Base-by-base conservation (phyloP, 1,140 invertebrate genomes). In the Solenopsis fugax region DNA sequence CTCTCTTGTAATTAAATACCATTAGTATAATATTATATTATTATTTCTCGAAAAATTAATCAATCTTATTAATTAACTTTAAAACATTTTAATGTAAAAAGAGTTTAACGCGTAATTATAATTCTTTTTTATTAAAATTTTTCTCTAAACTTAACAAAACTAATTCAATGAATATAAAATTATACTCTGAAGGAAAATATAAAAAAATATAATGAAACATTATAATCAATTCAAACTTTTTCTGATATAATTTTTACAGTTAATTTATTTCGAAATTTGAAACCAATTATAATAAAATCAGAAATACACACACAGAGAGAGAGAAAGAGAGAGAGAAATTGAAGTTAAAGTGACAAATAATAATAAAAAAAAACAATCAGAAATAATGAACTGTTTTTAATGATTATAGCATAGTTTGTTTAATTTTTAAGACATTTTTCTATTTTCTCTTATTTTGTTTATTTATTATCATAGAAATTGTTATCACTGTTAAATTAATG, bases 131-230 rank as follows among this genome's bases (percentile, higher is more conserved):
- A 50, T 45, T 34, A 37, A 1, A 21, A 65, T 24, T 10, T 65
- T 37, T 50, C 21, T 24, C 3, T 60, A 60, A 76, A 16, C 37
- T 76, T 24, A 4, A 16, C 13, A 56, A 24, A 16, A 52, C 7
- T 58, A 56, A 37, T 34, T 75, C 18, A 18, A 2, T 45, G 41
- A 58, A 41, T 75, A 58, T 76, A 60, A 76, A 60, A 60, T 60
- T 41, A 16, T 76, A 21, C 41, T 60, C 9, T 24, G 6, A 18
- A 45, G 4, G 9, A 60, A n/a, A 73, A 18, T 50, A 24, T n/a
- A 37, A 5, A 4, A 34, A 54, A n/a, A n/a, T 37, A 73, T 54
- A 13, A 24, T 12, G 21, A 60, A 0, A 41, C 52, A 41, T 58
- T 41, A 7, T 45, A 52, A 72, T 10, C 6, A n/a, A 52, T 54